Evolutionary conservation across 64 coral and sea anemone species (phyloP).

Genomic region (Montipora sp.): DNA sequence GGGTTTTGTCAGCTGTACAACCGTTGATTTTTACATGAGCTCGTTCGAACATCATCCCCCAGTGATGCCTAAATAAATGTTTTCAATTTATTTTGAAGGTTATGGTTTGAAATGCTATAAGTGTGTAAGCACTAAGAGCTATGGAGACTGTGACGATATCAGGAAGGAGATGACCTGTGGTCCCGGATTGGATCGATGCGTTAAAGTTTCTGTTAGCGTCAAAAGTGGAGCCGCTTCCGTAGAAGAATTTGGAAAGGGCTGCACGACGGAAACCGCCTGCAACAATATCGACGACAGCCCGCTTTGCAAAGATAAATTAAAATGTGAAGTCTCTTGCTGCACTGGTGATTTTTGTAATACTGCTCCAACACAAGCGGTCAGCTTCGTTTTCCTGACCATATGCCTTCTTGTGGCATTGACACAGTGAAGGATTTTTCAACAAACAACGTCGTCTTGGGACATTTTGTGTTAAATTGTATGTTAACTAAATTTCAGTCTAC

Average conservation of each 20-base stretch:
- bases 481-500: too few species aligned
- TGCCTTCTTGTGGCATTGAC: conserved; percentile 6
- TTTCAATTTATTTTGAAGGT: background rate
- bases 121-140: background rate
- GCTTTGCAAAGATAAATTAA: background rate
- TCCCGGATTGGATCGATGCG: background rate
- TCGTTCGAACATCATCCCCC: too few species aligned
- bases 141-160: conserved; percentile 1
- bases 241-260: background rate
- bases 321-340: conserved; percentile 14
- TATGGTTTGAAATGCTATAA: conserved; percentile 20
- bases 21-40: too few species aligned
- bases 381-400: background rate
- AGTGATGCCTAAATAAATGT: background rate
- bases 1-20: too few species aligned
- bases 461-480: too few species aligned
- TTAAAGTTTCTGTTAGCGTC: background rate
- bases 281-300: background rate
- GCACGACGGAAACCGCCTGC: background rate
- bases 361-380: background rate
- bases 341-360: conserved; percentile 42
- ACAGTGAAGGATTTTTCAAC: background rate
- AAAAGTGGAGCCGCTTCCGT: background rate
- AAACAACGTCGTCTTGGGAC: too few species aligned
- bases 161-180: background rate